These are phyloP conservation scores for Rostratula benghalensis DNA, from an alignment of 2,113 vertebrate species.

Conservation along the genomic window DNA sequence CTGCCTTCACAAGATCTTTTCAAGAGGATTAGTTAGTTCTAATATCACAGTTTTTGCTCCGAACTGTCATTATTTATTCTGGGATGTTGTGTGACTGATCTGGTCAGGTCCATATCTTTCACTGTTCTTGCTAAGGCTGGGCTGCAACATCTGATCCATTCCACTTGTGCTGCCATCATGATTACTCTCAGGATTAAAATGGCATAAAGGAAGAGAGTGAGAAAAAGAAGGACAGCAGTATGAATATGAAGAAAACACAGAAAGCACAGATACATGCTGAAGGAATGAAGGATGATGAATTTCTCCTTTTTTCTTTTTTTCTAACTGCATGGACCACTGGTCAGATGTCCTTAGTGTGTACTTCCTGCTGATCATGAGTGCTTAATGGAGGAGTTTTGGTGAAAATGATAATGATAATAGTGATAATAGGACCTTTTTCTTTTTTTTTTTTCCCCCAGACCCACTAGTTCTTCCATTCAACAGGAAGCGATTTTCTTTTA, in stretches of 20 bases:
- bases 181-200: background rate
- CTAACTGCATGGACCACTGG: background rate
- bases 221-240: background rate
- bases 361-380: background rate
- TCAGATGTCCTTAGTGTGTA: background rate
- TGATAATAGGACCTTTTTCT: background rate
- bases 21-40: background rate
- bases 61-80: background rate
- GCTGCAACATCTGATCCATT: background rate
- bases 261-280: background rate
- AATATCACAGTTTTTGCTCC: background rate
- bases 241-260: background rate
- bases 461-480: background rate
- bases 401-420: background rate
- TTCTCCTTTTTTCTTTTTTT: background rate
- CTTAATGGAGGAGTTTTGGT: background rate
- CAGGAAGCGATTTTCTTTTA: background rate
- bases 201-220: background rate
- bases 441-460: accelerated
- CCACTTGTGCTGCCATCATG: background rate
- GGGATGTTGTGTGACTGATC: background rate
- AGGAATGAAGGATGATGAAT: background rate
- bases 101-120: background rate
- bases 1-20: background rate
- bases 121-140: background rate